Evolutionary conservation across 1,140 invertebrate species (phyloP).

Genomic region (Papilio xuthus): DNA sequence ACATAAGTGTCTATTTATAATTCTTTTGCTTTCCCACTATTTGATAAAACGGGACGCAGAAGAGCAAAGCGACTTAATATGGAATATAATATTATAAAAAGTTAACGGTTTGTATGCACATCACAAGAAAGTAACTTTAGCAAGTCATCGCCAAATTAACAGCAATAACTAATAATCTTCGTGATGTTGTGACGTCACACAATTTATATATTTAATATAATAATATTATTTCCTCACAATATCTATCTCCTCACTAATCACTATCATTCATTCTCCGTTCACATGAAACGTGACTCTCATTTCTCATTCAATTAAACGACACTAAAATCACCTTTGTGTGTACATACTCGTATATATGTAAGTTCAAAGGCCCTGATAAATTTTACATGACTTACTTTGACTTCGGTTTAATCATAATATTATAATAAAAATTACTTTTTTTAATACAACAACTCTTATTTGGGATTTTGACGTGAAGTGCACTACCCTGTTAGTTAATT

Average conservation of each 20-base stretch:
- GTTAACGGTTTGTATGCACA: background rate
- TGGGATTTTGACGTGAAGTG: no score
- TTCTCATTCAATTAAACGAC: background rate
- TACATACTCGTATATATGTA: no score
- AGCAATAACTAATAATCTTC: background rate
- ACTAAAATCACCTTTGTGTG: background rate
- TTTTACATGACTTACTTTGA: background rate
- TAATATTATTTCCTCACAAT: background rate
- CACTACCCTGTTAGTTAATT: no score
- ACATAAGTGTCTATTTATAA: no score
- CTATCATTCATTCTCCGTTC: background rate
- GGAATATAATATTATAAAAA: no score
- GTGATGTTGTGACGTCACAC: background rate
- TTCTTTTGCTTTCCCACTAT: no score
- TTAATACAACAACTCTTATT: no score
- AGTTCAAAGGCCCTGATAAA: background rate
- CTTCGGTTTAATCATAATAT: background rate
- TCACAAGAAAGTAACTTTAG: background rate
- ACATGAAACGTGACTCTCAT: background rate
- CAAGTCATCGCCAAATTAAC: background rate
- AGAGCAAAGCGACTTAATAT: no score
- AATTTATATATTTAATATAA: background rate
- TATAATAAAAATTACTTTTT: no score
- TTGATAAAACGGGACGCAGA: no score
- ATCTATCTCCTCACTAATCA: background rate